These are phyloP conservation scores for Acrocera orbiculus DNA, from an alignment of 2,888 invertebrate genomes.

Conservation along the genomic window DNA sequence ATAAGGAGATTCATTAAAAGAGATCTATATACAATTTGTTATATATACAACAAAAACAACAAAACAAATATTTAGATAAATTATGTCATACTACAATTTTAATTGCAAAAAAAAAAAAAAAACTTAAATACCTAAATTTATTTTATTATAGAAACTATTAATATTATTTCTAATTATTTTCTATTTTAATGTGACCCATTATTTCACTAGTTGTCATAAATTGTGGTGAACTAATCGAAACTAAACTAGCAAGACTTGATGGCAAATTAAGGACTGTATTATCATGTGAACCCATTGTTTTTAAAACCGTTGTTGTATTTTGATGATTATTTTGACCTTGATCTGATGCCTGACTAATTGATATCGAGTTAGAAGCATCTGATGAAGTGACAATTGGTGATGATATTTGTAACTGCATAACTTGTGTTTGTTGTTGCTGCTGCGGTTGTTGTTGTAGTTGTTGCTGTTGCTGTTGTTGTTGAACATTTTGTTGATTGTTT, in stretches of 20 bases:
- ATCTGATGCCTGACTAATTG: conserved; percentile 23
- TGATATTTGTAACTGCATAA: conserved; percentile 25
- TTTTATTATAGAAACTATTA: no score
- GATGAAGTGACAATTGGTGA: conserved; percentile 19
- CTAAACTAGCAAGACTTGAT: conserved; percentile 23
- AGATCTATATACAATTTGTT: no score
- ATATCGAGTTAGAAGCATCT: conserved; percentile 25
- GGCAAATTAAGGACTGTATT: conserved; percentile 23
- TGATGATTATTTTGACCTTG: conserved; percentile 9
- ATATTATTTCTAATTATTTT: no score
- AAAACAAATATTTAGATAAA: no score
- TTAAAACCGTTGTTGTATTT: conserved; percentile 15
- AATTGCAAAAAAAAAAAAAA: no score
- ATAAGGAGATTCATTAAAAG: no score
- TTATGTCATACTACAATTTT: no score
- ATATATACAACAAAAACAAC: no score
- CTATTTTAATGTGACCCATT: conserved; percentile 25
- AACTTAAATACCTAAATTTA: no score
- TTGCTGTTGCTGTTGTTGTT: conserved; percentile 13
- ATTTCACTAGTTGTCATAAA: conserved; percentile 21
- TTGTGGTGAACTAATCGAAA: conserved; percentile 24
- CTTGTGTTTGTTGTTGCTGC: conserved; percentile 19
- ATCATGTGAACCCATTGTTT: conserved; percentile 20
- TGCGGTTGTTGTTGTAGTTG: conserved; percentile 17
- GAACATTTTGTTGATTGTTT: conserved; percentile 9